Evolutionary conservation across 2,797 vertebrate species (phyloP), one percentile per base, ranked within the genome.

Genomic region (Chaetophractus vellerosus): DNA sequence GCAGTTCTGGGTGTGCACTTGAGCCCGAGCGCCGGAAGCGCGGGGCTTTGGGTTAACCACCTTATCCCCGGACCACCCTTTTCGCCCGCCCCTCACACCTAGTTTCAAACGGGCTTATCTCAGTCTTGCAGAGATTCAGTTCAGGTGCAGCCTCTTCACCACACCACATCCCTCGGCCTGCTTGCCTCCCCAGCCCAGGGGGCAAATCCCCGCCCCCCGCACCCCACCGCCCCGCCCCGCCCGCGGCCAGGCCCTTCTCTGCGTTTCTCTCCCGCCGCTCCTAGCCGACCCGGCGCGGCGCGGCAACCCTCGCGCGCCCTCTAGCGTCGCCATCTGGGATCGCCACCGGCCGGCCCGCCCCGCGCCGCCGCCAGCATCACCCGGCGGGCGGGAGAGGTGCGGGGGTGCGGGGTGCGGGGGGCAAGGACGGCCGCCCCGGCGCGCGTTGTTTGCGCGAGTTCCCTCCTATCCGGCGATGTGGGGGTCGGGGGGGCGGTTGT

Each of bases 281-380:
- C 23, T 21, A 0, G 1, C 2, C 2, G 8, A 7, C 83, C 64
- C 6, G 0, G 78, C 8, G 63, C 68, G 1, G 57, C 87, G 94
- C 75, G 0, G 89, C 96, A 66, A 95, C 97, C 82, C 96, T 96
- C 24, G 96, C 94, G 90, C 97, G 89, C 98, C 96, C 98, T 97
- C 98, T 98, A 92, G 97, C 89, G 98, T 81, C 72, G 1, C 0
- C 64, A 21, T 79, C 24, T 28, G 88, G 96, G 84, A 91, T 89
- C 69, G 36, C n/a, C 94, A 61, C 23, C 59, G 31, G 26, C 66
- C 3, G 45, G 9, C 24, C 45, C 0, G 9, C n/a, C n/a, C 10
- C 28, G 10, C 16, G 18, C 21, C 14, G 4, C 31, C 12, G 28
- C 24, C 61, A 0, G 36, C 41, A 1, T 2, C 24, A 61, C 31